Conservation (phyloP, 2,888 invertebrate genomes). For the Drosophila differens region DNA sequence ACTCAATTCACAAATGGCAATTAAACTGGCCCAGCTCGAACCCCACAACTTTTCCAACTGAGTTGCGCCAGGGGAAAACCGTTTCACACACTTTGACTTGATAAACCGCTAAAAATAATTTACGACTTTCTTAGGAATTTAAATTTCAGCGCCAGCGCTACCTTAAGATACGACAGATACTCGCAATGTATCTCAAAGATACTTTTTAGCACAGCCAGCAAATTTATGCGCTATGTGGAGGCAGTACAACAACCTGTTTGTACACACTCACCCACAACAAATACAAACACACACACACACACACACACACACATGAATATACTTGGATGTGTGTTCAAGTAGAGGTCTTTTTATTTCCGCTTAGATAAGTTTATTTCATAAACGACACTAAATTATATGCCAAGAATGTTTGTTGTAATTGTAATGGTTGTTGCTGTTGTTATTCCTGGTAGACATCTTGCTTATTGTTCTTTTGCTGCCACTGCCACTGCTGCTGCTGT, state of each 20-base stretch:
- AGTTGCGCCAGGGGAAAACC: conserved; percentile 7
- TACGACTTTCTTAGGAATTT: conserved; percentile 78
- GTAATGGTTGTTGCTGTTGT: conserved; percentile 21
- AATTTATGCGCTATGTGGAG: conserved; percentile 65
- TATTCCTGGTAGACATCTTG: conserved; percentile 75
- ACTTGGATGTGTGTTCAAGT: conserved; percentile 8
- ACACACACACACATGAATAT: conserved; percentile 6
- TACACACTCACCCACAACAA: conserved; percentile 43
- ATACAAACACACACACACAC: conserved; percentile 13
- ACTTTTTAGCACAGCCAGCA: conserved; percentile 46
- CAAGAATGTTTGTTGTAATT: conserved; percentile 62
- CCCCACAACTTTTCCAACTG: conserved; percentile 7
- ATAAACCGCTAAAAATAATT: conserved; percentile 80
- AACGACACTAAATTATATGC: conserved; percentile 82
- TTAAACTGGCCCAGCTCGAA: conserved; percentile 51
- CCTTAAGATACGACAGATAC: conserved; percentile 50
- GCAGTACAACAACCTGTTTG: conserved; percentile 68
- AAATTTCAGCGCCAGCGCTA: conserved; percentile 73
- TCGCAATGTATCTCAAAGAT: conserved; percentile 49
- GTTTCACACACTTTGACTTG: conserved; percentile 67
- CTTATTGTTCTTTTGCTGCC: conserved; percentile 61
- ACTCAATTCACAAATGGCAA: conserved; percentile 69
- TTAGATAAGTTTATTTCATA: conserved; percentile 82
- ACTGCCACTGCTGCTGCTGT: conserved; percentile 21
- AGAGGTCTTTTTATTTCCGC: conserved; percentile 73